Percentiles rank a stretch among this genome's conserved stretches.
These are phyloP conservation scores for Drepanosiphum platanoidis DNA, from an alignment of 2,888 invertebrate genomes.

Conservation along the genomic window DNA sequence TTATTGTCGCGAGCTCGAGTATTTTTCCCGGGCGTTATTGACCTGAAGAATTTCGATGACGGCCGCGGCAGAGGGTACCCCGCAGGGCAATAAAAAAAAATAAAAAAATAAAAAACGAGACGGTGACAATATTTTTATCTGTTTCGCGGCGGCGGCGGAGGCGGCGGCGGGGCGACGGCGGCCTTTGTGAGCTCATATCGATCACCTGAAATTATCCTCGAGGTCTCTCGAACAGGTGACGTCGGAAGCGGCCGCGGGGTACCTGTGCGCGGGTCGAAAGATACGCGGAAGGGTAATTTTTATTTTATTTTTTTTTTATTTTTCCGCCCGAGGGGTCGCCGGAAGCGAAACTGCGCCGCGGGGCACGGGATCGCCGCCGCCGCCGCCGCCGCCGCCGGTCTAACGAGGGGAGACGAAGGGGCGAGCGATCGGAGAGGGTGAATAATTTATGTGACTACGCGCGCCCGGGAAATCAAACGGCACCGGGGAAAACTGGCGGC, in stretches of 20 bases:
- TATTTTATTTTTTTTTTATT: no score
- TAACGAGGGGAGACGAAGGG: not conserved
- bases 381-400: not conserved
- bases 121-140: slow-evolving; percentile 9
- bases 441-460: slow-evolving; percentile 49
- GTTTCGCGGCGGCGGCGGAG: not conserved
- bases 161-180: not conserved
- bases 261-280: slow-evolving; percentile 15
- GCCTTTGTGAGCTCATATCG: not conserved
- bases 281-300: not conserved
- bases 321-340: not conserved
- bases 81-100: slow-evolving; percentile 1
- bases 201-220: slow-evolving; percentile 14
- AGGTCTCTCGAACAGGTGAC: slow-evolving; percentile 32
- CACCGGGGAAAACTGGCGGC: not conserved
- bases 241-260: not conserved
- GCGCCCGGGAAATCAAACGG: slow-evolving; percentile 50
- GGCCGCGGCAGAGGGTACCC: no score
- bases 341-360: not conserved
- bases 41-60: not conserved
- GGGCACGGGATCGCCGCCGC: not conserved
- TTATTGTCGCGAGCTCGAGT: not conserved
- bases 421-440: slow-evolving; percentile 41
- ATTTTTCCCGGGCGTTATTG: not conserved
- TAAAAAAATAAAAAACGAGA: no score